phyloP scores from a whole-genome alignment of 2,113 vertebrate genomes.

The Diadophis punctatus region DNA sequence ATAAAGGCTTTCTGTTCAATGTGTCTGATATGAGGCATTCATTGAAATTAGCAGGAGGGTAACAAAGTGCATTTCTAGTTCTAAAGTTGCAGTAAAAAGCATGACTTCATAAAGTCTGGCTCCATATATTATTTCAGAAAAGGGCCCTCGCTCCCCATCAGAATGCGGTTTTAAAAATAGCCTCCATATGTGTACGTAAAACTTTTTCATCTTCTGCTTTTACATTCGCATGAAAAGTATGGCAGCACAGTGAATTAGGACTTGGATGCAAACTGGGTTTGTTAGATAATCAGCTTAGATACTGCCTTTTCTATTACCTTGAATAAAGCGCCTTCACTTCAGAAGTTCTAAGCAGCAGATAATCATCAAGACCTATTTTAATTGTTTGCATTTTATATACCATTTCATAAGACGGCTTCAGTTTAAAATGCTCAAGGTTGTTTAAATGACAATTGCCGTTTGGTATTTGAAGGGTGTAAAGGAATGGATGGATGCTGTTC shows the following conservation, averaged over 20 bases:
- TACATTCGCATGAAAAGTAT: slow-evolving; percentile 3
- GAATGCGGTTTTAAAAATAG: slow-evolving; percentile 27
- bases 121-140: slow-evolving; percentile 14
- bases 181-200: neutral
- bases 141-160: neutral
- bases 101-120: slow-evolving; percentile 9
- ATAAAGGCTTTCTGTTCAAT: neutral
- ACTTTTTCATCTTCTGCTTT: slow-evolving; percentile 10
- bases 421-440: neutral
- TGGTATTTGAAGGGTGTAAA: slow-evolving; percentile 12
- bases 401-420: neutral
- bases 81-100: neutral
- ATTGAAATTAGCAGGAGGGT: slow-evolving; percentile 9
- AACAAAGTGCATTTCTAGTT: neutral
- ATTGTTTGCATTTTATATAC: neutral
- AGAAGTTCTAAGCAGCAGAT: neutral
- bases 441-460: slow-evolving; percentile 7
- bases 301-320: neutral
- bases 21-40: neutral
- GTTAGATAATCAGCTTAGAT: neutral
- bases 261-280: neutral
- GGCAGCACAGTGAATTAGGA: neutral
- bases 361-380: neutral
- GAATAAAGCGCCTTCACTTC: neutral
- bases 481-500: neutral